phyloP scores from a whole-genome alignment of 2,113 vertebrate genomes.

The Cochlearius cochlearius region DNA sequence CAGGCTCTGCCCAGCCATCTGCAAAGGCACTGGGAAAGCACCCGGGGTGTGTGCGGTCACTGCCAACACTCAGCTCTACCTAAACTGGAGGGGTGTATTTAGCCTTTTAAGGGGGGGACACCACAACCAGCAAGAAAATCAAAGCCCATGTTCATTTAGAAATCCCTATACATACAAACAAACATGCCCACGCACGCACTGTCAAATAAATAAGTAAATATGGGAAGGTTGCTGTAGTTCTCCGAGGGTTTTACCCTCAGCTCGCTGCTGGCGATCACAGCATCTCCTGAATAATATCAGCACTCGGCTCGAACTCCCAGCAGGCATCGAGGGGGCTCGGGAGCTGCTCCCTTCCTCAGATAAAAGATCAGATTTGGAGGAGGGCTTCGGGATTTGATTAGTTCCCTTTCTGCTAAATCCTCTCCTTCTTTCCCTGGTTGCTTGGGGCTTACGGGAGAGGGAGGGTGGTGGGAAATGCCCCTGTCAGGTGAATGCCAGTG shows the following conservation, averaged over 20 bases:
- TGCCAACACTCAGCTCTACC: background rate
- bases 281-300: background rate
- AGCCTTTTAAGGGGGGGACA: background rate
- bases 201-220: background rate
- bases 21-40: background rate
- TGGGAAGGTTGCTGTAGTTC: background rate
- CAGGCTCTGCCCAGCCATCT: background rate
- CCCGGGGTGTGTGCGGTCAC: background rate
- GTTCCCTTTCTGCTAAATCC: background rate
- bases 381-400: background rate
- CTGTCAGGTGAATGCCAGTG: background rate
- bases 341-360: background rate
- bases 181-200: background rate
- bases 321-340: fast-evolving
- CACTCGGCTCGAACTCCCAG: background rate
- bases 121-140: background rate
- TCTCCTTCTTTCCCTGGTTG: background rate
- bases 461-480: background rate
- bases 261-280: background rate
- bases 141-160: background rate
- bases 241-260: background rate
- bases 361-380: background rate
- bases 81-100: background rate
- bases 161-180: background rate
- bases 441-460: background rate